These are phyloP conservation scores for Chloropsis hardwickii DNA, from an alignment of 2,113 vertebrate species.

Conservation along the genomic window DNA sequence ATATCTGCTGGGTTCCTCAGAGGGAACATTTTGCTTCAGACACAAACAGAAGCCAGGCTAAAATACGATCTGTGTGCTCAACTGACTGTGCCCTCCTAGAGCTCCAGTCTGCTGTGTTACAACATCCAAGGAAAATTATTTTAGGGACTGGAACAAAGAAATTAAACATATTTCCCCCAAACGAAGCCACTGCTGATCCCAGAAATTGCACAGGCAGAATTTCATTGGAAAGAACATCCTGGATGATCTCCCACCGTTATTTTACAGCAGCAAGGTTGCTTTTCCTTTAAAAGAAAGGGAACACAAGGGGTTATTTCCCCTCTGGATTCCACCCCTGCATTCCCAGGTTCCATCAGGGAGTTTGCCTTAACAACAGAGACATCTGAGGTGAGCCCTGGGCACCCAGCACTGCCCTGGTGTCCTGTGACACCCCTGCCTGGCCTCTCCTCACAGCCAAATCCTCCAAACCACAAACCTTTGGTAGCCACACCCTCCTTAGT, in stretches of 20 bases:
- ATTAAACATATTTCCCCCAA: background rate
- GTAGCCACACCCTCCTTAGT: background rate
- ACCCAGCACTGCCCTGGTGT: rapidly evolving
- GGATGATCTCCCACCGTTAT: no score
- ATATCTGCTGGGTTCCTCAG: background rate
- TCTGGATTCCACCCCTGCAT: background rate
- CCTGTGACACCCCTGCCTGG: background rate
- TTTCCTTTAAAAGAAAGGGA: background rate
- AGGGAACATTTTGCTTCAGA: background rate
- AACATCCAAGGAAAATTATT: background rate
- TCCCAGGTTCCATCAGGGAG: background rate
- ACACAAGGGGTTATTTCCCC: background rate
- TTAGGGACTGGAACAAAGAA: background rate
- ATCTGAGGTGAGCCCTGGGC: background rate
- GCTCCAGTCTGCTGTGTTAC: background rate
- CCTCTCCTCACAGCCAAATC: background rate
- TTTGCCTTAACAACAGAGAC: background rate
- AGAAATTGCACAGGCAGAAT: background rate
- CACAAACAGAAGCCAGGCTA: background rate
- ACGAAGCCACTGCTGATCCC: background rate
- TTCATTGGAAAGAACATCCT: background rate
- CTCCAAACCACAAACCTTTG: background rate
- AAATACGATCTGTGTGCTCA: background rate
- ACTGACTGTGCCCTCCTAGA: background rate
- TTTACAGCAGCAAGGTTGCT: background rate